Evolutionary conservation across 2,797 vertebrate species (phyloP).

Genomic region (Linurgus olivaceus): DNA sequence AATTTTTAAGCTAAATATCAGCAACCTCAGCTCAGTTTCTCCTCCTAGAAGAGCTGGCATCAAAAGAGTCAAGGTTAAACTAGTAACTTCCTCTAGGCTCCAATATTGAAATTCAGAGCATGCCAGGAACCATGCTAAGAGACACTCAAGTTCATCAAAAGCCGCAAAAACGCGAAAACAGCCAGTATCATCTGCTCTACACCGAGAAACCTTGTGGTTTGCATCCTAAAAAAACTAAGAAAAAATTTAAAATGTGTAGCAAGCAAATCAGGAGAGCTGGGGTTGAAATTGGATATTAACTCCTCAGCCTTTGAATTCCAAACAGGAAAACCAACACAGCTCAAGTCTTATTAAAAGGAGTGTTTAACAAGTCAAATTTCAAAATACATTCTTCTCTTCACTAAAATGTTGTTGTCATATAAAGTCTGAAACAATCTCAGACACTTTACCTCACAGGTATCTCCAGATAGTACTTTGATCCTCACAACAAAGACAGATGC

Average conservation of each 20-base stretch:
- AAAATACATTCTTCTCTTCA: background rate
- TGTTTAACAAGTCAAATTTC: background rate
- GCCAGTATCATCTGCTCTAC: background rate
- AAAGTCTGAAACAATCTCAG: background rate
- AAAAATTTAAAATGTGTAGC: background rate
- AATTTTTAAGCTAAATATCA: slow-evolving; percentile 32
- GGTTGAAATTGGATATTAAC: background rate
- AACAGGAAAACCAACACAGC: background rate
- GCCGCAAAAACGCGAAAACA: background rate
- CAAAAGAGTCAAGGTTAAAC: background rate
- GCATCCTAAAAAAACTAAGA: background rate
- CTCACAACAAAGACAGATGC: background rate
- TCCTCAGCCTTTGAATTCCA: background rate
- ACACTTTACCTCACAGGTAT: background rate
- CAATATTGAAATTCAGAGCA: background rate
- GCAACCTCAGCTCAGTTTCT: background rate
- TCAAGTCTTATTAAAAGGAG: background rate
- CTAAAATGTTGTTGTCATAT: background rate
- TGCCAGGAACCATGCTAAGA: background rate
- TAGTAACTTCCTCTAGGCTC: background rate
- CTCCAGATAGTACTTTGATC: background rate
- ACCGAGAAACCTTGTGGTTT: background rate
- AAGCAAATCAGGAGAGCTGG: background rate
- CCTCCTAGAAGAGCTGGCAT: background rate
- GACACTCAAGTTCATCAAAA: background rate